These are phyloP conservation scores for Clinocottus analis DNA, from an alignment of 2,113 vertebrate species.

Conservation along the genomic window DNA sequence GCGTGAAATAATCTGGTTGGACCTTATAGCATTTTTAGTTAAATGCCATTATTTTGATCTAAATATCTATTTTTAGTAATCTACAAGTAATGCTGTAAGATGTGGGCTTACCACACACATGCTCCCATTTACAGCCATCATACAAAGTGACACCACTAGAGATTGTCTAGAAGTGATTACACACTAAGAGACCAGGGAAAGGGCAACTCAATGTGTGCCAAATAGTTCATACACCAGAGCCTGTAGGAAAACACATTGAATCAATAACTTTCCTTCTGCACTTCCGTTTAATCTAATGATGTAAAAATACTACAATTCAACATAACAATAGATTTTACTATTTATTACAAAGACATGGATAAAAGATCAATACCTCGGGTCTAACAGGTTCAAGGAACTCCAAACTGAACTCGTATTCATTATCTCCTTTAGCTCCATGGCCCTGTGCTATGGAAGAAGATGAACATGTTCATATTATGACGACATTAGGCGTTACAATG, in stretches of 20 bases:
- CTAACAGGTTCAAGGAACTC: constrained; percentile 91
- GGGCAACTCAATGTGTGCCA: neutral
- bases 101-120: too few relatives aligned
- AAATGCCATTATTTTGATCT: neutral
- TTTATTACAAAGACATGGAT: neutral
- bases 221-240: neutral
- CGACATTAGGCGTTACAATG: neutral
- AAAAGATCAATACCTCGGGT: constrained; percentile 76
- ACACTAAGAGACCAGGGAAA: neutral
- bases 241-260: neutral
- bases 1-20: neutral
- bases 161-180: neutral
- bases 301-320: neutral
- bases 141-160: neutral
- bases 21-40: neutral
- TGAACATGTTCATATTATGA: neutral
- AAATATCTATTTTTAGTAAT: neutral
- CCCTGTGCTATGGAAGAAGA: constrained; percentile 87
- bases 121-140: neutral
- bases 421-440: constrained; percentile 96
- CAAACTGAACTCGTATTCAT: constrained; percentile 93
- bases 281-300: neutral
- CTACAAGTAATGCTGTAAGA: neutral
- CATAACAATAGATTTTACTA: neutral
- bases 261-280: neutral